phyloP scores from a whole-genome alignment of 2,797 vertebrate genomes.

The Danio kyathit region DNA sequence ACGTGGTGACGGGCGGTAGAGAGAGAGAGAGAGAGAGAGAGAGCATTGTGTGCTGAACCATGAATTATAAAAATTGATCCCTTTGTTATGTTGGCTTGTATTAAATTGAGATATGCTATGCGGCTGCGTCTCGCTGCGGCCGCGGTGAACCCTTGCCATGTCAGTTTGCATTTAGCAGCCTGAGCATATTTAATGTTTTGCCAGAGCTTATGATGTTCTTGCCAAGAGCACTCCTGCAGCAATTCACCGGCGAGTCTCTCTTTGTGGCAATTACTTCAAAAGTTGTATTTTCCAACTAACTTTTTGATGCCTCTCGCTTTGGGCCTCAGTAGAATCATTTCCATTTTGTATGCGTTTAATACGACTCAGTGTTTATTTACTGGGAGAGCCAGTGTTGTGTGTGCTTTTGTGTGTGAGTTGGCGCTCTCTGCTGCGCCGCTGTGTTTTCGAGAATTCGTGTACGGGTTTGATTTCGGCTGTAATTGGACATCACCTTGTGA shows the following conservation, averaged over 20 bases:
- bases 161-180: constrained; percentile 90
- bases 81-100: constrained; percentile 84
- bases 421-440: constrained; percentile 48
- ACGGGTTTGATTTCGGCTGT: constrained; percentile 49
- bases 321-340: constrained; percentile 76
- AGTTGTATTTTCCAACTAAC: constrained; percentile 76
- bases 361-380: constrained; percentile 69
- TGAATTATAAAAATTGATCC: constrained; percentile 84
- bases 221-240: constrained; percentile 90
- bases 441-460: constrained; percentile 46
- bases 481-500: constrained; percentile 59
- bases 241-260: constrained; percentile 77
- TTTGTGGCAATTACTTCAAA: constrained; percentile 86
- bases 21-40: constrained; percentile 66
- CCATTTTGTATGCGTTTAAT: constrained; percentile 72
- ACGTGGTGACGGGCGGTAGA: constrained; percentile 42
- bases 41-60: constrained; percentile 83
- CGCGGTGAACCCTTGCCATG: constrained; percentile 79
- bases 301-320: constrained; percentile 75
- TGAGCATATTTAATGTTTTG: constrained; percentile 89
- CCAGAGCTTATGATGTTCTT: constrained; percentile 88
- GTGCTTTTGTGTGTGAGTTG: constrained; percentile 15
- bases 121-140: constrained; percentile 76
- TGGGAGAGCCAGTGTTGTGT: constrained; percentile 48
- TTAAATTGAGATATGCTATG: constrained; percentile 84